Percentiles rank a stretch among this genome's conserved stretches.
These are phyloP conservation scores for Pachycephus smyrnensis DNA, from an alignment of 2,888 invertebrate species.

Conservation along the genomic window DNA sequence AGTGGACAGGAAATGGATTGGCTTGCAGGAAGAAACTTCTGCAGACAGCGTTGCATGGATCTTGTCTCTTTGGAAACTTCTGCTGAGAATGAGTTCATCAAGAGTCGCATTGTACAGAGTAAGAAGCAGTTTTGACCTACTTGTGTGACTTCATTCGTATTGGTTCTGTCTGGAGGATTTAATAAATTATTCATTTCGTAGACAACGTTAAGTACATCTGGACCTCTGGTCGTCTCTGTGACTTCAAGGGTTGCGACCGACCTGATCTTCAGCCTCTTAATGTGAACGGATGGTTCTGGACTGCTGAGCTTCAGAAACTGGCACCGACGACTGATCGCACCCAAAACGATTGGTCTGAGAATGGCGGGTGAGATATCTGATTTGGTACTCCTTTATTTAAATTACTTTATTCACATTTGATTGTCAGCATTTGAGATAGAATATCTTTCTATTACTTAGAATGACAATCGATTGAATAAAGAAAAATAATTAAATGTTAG, in stretches of 20 bases:
- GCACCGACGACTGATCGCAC: conserved; percentile 84
- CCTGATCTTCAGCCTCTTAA: conserved; percentile 84
- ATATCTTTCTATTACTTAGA: neutral
- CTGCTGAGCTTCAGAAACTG: conserved; percentile 85
- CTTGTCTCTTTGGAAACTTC: conserved; percentile 87
- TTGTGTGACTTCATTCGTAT: neutral
- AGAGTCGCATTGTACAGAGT: conserved; percentile 83
- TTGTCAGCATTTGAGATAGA: neutral
- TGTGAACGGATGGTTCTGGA: conserved; percentile 94
- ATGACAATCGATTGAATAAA: neutral
- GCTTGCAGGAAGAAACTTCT: conserved; percentile 87
- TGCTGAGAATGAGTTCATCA: conserved; percentile 89
- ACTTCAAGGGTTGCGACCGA: conserved; percentile 90
- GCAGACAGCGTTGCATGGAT: conserved; percentile 91
- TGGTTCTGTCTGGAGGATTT: neutral
- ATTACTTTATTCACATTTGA: neutral
- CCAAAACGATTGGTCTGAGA: conserved; percentile 91
- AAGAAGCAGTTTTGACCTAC: conserved; percentile 46
- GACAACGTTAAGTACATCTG: conserved; percentile 87
- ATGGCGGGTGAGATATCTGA: conserved; percentile 73
- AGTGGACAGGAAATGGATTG: conserved; percentile 84
- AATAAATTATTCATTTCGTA: conserved; percentile 33
- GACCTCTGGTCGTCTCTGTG: conserved; percentile 91
- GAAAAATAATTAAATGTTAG: neutral
- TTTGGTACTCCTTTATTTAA: conserved; percentile 7